A percentile compares a stretch with the other conserved stretches of the same genome.
These are phyloP conservation scores for Sebastes wilsoni DNA, from an alignment of 2,797 vertebrate genomes.

Conservation along the genomic window DNA sequence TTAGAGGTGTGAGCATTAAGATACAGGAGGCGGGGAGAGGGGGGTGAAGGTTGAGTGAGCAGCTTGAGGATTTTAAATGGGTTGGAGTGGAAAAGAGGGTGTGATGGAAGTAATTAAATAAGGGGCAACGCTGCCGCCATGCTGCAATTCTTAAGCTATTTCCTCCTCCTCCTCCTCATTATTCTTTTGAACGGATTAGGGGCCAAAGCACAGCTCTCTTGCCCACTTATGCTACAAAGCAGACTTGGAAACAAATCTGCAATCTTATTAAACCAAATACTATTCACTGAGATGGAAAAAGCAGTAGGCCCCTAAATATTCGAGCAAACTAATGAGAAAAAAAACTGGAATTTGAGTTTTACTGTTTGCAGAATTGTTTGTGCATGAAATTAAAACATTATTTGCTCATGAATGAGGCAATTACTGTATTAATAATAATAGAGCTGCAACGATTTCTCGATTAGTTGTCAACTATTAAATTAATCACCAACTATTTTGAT, in stretches of 20 bases:
- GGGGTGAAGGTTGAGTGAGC: conserved; percentile 34
- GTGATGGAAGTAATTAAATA: conserved; percentile 78
- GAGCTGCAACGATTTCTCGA: no score
- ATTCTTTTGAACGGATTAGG: conserved; percentile 64
- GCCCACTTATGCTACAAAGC: conserved; percentile 45
- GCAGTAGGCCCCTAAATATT: not conserved
- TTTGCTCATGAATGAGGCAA: not conserved
- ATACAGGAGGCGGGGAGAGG: not conserved
- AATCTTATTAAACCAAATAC: conserved; percentile 41
- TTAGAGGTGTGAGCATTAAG: conserved; percentile 51
- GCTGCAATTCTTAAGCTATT: conserved; percentile 59
- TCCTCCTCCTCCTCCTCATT: conserved; percentile 65
- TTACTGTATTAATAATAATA: not conserved
- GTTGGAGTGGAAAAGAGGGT: conserved; percentile 39
- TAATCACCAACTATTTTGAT: no score
- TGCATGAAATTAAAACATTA: not conserved
- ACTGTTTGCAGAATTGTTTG: not conserved
- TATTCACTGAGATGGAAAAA: conserved; percentile 12
- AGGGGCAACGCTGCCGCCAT: conserved; percentile 48
- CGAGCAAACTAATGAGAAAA: conserved; percentile 10
- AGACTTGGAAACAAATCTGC: conserved; percentile 44
- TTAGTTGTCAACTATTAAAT: no score
- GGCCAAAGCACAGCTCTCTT: conserved; percentile 41
- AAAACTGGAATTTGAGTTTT: not conserved
- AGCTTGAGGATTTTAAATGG: conserved; percentile 43